These are phyloP conservation scores for Lagria hirta DNA, from an alignment of 2,888 invertebrate species.

Conservation along the genomic window DNA sequence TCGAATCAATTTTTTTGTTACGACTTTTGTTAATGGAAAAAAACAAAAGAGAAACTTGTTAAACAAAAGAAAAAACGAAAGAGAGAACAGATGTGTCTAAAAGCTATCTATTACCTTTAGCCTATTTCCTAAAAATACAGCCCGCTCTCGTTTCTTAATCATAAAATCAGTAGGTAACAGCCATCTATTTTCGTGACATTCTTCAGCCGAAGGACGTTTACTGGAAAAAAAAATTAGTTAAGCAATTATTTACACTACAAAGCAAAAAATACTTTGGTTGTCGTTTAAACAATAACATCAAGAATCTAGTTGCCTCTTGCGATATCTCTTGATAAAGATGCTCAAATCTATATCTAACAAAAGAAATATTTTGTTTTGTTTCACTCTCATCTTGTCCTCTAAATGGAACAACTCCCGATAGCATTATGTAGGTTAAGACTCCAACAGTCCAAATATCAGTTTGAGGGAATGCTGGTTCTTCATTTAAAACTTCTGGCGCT, in stretches of 20 bases:
- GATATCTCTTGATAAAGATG: constrained; percentile 92
- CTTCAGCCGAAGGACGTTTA: constrained; percentile 91
- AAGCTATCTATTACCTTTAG: constrained; percentile 64
- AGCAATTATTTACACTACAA: constrained; percentile 1
- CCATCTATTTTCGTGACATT: constrained; percentile 96
- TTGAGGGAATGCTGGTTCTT: constrained; percentile 85
- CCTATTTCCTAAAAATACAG: constrained; percentile 80
- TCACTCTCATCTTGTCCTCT: constrained; percentile 78
- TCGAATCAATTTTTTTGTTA: constrained; percentile 2
- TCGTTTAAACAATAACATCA: constrained; percentile 94
- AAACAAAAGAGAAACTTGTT: neutral
- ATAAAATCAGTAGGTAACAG: constrained; percentile 88
- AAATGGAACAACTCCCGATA: constrained; percentile 94
- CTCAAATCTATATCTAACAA: constrained; percentile 90
- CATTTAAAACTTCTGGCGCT: constrained; percentile 87
- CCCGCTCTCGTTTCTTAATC: constrained; percentile 87
- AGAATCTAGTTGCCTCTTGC: constrained; percentile 89
- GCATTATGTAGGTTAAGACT: constrained; percentile 84
- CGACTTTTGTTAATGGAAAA: constrained; percentile 1
- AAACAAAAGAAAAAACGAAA: neutral
- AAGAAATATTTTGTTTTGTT: constrained; percentile 88
- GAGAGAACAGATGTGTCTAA: neutral
- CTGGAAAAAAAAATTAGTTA: constrained; percentile 57
- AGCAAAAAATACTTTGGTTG: constrained; percentile 74
- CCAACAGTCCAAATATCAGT: constrained; percentile 97